Percentiles rank a stretch among this genome's conserved stretches.
Evolutionary conservation across 2,888 invertebrate species (phyloP).

Genomic region (Chironomus riparius): DNA sequence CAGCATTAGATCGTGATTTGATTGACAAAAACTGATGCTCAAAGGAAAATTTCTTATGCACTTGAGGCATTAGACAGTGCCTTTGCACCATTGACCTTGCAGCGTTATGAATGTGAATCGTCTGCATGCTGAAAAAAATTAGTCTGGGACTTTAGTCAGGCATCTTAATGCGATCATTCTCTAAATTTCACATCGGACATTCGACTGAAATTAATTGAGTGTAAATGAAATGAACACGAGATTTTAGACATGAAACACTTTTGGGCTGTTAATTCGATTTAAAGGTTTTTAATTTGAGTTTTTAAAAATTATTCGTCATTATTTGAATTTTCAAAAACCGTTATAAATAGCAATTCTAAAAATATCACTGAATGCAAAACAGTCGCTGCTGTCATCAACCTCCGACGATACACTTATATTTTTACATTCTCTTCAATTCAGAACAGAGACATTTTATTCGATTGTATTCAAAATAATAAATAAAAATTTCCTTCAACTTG

Average conservation of each 20-base stretch:
- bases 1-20: too few relatives aligned
- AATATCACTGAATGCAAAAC: neutral
- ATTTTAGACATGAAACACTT: neutral
- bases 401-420: too few relatives aligned
- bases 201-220: neutral
- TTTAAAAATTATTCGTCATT: too few relatives aligned
- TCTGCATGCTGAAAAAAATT: neutral
- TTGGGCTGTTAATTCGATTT: too few relatives aligned
- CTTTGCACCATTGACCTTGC: constrained; percentile 1
- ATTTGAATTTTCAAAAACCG: neutral
- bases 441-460: too few relatives aligned
- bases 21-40: too few relatives aligned
- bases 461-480: too few relatives aligned
- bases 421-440: too few relatives aligned
- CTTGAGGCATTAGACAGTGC: neutral
- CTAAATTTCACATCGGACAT: neutral
- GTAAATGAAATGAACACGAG: neutral
- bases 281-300: too few relatives aligned
- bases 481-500: constrained; percentile 6
- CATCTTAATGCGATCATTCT: neutral
- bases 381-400: too few relatives aligned
- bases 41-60: neutral
- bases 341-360: neutral
- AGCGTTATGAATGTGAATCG: neutral
- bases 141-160: neutral